Percentiles rank a stretch among this genome's conserved stretches.
These are phyloP conservation scores for Drosophila tripunctata DNA, from an alignment of 2,888 invertebrate species.

Conservation along the genomic window DNA sequence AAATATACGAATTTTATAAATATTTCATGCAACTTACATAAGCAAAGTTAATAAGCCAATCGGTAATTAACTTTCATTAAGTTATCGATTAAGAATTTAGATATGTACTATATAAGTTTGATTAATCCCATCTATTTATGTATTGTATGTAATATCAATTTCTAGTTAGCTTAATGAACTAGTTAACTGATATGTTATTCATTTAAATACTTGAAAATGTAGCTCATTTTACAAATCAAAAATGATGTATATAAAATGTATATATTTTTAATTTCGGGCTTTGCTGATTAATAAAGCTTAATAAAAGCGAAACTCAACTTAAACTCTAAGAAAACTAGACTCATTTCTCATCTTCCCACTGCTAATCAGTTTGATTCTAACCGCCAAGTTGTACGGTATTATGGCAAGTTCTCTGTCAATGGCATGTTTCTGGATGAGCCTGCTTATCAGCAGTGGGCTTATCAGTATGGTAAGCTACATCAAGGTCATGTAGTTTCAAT, in stretches of 20 bases:
- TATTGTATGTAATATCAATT: conserved; percentile 18
- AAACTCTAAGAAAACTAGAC: conserved; percentile 1
- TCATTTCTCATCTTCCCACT: conserved; percentile 1
- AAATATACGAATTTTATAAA: background rate
- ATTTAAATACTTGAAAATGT: conserved; percentile 33
- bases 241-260: conserved; percentile 30
- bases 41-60: background rate
- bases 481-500: conserved; percentile 3
- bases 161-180: conserved; percentile 50
- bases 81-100: conserved; percentile 4
- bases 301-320: conserved; percentile 56
- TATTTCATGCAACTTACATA: no score
- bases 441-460: conserved; percentile 52
- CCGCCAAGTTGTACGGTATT: conserved; percentile 27
- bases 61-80: no score
- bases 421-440: background rate
- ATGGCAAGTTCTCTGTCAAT: conserved; percentile 23
- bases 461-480: conserved; percentile 55
- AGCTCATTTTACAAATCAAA: conserved; percentile 46
- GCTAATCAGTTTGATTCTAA: conserved; percentile 38
- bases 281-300: conserved; percentile 61
- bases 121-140: conserved; percentile 10
- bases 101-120: background rate
- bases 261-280: conserved; percentile 38
- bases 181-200: conserved; percentile 23